Evolutionary conservation across 2,888 invertebrate genomes (phyloP), one percentile per base, ranked within the genome.

Genomic region (Acleris cristana): DNA sequence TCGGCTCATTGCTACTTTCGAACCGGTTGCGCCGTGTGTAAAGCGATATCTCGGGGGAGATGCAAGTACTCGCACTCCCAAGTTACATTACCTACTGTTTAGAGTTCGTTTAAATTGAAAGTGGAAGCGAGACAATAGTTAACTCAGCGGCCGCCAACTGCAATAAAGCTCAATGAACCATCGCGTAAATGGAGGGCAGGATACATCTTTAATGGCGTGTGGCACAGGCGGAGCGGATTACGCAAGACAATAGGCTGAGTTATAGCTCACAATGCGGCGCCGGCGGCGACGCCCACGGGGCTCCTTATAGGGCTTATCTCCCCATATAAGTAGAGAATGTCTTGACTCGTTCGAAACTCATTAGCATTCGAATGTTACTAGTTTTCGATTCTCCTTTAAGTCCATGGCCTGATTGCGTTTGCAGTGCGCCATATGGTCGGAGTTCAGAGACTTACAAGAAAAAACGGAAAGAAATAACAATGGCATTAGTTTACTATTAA

Each of bases 311-410:
- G 84, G 84, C 76, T 82, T 86, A 89, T 88, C 88, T 82, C 75
- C 72, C 89, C 89, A 74, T 90, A 87, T 90, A 89, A 81, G 89
- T 73, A 81, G 86, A 77, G 89, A 89, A 86, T 80, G 89, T 86
- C 79, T 84, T 73, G 75, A 81, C 73, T 70, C 75, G 74, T 79
- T 74, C 74, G 67, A 71, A 67, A 71, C 75, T 81, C 79, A 88
- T 87, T 86, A 84, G 75, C 81, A 85, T 86, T 84, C 81, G 79
- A 82, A 72, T 73, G 69, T 65, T 68, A 64, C 70, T 78, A 72
- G 69, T 82, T 83, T 85, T 85, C 83, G 80, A 86, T 83, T 81
- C 70, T 70, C 72, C 77, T 79, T 76, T 76, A 81, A 82, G 79
- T 76, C 74, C 74, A 71, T 77, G 79, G 79, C 80, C 79, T 74